Conservation (phyloP, 2,888 invertebrate genomes). For the Rhamphomyia laevipes region DNA sequence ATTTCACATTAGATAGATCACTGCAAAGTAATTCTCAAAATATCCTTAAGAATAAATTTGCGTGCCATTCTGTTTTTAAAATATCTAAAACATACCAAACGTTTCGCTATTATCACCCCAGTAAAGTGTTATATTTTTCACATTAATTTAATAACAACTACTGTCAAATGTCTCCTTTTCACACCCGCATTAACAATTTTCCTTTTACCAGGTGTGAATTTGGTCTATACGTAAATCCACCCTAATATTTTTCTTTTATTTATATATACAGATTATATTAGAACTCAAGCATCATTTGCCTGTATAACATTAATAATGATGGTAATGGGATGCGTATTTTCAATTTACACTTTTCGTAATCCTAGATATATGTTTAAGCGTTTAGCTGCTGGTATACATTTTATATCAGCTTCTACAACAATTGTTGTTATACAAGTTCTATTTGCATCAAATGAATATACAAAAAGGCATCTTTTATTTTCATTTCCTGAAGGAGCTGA, state of each 20-base stretch:
- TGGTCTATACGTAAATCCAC: no score
- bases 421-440: conserved; percentile 75
- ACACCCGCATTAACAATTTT: no score
- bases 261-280: conserved; percentile 56
- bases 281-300: conserved; percentile 74
- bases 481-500: conserved; percentile 55
- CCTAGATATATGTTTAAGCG: conserved; percentile 83
- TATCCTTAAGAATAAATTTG: no score
- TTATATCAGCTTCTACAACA: conserved; percentile 70
- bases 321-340: conserved; percentile 69
- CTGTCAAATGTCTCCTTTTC: no score
- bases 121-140: no score
- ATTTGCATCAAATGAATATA: conserved; percentile 59
- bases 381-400: conserved; percentile 70
- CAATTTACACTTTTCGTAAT: conserved; percentile 71
- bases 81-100: no score
- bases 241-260: neutral
- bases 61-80: no score
- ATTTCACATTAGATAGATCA: no score
- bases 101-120: no score
- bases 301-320: conserved; percentile 71
- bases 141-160: no score
- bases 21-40: no score
- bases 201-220: no score
- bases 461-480: conserved; percentile 49